These are phyloP conservation scores for Dryoscopus gambensis DNA, from an alignment of 2,113 vertebrate species.

Conservation along the genomic window DNA sequence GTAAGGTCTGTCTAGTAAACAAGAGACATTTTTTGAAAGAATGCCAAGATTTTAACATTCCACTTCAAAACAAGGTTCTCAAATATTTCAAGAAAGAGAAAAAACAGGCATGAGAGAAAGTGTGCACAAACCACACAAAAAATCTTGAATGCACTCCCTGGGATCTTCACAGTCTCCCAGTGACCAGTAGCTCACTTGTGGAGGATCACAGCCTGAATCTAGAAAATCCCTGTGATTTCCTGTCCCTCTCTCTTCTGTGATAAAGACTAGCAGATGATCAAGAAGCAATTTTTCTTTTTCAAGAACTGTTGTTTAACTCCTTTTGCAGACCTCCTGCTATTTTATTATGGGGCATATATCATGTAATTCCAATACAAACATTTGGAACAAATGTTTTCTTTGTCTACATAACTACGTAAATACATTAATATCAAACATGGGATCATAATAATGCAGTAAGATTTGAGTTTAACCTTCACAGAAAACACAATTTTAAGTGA, in stretches of 20 bases:
- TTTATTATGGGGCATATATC: not conserved
- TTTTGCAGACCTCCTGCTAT: not conserved
- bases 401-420: not conserved
- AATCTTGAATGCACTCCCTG: not conserved
- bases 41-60: not conserved
- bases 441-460: not conserved
- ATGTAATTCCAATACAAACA: not conserved
- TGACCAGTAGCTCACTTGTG: not conserved
- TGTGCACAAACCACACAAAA: not conserved
- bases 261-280: not conserved
- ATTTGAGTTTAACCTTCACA: not conserved
- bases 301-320: not conserved
- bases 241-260: not conserved
- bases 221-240: not conserved
- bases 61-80: not conserved
- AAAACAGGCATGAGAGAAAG: not conserved
- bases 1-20: not conserved
- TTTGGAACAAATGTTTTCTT: not conserved
- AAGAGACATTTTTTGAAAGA: not conserved
- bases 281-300: not conserved
- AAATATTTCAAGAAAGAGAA: not conserved
- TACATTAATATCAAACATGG: not conserved
- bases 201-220: not conserved
- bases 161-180: not conserved
- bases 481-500: not conserved